Evolutionary conservation across 1,140 invertebrate genomes (phyloP).

Genomic region (Chironomus striatipennis): DNA sequence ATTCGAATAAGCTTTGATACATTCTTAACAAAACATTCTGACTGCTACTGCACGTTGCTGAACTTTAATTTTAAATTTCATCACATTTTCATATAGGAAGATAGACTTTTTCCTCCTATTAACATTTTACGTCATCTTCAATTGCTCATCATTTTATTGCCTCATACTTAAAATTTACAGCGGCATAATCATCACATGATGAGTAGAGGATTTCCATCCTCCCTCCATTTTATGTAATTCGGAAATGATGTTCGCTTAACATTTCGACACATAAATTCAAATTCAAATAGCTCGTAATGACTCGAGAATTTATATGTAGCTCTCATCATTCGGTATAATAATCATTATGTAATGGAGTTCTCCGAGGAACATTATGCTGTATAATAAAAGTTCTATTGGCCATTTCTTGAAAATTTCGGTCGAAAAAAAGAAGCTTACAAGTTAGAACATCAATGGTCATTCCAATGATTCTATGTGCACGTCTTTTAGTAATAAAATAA

Average conservation of each 20-base stretch:
- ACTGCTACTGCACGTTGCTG: too few species aligned
- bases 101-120: background rate
- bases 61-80: too few species aligned
- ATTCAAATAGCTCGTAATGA: slow-evolving; percentile 10
- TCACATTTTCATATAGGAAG: too few species aligned
- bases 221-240: background rate
- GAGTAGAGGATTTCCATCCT: background rate
- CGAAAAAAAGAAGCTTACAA: too few species aligned
- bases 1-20: too few species aligned
- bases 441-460: background rate
- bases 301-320: background rate
- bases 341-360: background rate
- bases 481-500: background rate
- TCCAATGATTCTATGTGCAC: background rate
- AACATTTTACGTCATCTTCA: background rate
- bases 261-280: background rate
- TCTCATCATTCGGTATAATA: background rate
- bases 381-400: background rate
- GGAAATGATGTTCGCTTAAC: background rate
- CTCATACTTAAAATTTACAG: slow-evolving; percentile 3
- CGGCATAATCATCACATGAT: background rate
- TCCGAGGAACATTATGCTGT: background rate
- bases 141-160: background rate
- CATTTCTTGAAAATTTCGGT: background rate
- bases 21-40: too few species aligned